Base-by-base conservation (phyloP, 2,888 invertebrate species). In the Alentia gelatinosa region DNA sequence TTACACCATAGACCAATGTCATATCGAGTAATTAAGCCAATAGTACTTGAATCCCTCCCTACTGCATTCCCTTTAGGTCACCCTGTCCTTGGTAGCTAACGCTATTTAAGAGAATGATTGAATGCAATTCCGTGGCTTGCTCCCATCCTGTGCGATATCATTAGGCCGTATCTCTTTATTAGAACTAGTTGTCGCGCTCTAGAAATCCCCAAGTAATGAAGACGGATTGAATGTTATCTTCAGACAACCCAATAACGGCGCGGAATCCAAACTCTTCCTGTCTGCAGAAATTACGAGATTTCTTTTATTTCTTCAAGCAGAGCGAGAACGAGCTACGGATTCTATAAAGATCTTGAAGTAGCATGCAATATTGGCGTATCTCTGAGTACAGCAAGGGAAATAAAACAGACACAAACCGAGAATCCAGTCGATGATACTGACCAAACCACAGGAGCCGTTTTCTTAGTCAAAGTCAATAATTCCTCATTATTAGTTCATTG, bases 131-230 rank as follows among this genome's bases (percentile, higher is more conserved):
- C 19, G 47, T 47, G 9, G 7, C 68, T 68, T 68, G 26, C 33
- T 30, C 33, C 68, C 12, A 30, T 30, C 68, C 30, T 68, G 26
- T 26, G 68, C 33, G 68, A 26, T 68, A 68, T 68, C 68, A 68
- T 68, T 68, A 68, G 68, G 12, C n/a, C 30, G 12, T 30, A 30
- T 30, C 68, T 30, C 68, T 12, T 26, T 3, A 30, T 68, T 68
- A 30, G 68, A 68, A 68, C n/a, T 68, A 30, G 68, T 30, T 68
- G 68, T 26, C 26, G 12, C 26, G 30, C 26, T 26, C 68, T 68
- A 68, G 68, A 68, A 68, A 68, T 68, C 68, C 30, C 68, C 26
- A 12, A 68, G 68, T 68, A 68, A 68, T 68, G 68, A 68, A 68
- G 68, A 68, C 30, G 30, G 68, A 68, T 30, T 30, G 68, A 68